Conservation (phyloP, 2,888 invertebrate genomes). For the Horisme vitalbata region DNA sequence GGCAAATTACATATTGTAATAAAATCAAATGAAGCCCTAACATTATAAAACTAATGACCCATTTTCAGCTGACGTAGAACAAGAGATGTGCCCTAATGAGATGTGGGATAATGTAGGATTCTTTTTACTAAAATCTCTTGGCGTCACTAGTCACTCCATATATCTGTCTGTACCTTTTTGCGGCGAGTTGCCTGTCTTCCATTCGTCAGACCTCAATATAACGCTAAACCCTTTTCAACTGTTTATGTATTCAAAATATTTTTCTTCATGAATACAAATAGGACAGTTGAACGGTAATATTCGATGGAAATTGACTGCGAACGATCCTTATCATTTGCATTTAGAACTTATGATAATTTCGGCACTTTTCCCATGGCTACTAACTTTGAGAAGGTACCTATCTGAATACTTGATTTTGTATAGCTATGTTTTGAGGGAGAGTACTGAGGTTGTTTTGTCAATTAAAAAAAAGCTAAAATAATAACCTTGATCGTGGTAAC, state of each 20-base stretch:
- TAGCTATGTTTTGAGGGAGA: too few species aligned
- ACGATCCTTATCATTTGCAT: conserved; percentile 47
- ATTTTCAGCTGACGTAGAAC: too few species aligned
- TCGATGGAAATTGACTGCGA: conserved; percentile 58
- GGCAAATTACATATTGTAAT: too few species aligned
- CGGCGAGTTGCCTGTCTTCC: conserved; percentile 42
- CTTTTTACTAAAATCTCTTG: too few species aligned
- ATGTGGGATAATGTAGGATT: too few species aligned
- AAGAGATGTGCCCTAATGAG: too few species aligned
- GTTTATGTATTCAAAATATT: conserved; percentile 66
- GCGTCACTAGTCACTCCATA: not conserved
- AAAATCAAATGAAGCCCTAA: too few species aligned
- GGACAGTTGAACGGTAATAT: conserved; percentile 60
- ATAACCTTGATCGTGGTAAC: too few species aligned
- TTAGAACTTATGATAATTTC: conserved; percentile 33
- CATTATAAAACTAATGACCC: too few species aligned
- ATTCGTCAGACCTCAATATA: conserved; percentile 57
- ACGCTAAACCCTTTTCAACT: conserved; percentile 59
- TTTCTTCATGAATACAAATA: conserved; percentile 69
- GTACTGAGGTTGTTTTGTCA: too few species aligned
- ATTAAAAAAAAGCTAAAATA: too few species aligned
- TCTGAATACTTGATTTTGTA: too few species aligned
- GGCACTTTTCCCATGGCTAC: conserved; percentile 17
- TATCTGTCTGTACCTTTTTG: conserved; percentile 18
- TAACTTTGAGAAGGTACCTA: not conserved